Base-by-base conservation (phyloP, 2,113 vertebrate genomes). In the Halichoerus grypus region DNA sequence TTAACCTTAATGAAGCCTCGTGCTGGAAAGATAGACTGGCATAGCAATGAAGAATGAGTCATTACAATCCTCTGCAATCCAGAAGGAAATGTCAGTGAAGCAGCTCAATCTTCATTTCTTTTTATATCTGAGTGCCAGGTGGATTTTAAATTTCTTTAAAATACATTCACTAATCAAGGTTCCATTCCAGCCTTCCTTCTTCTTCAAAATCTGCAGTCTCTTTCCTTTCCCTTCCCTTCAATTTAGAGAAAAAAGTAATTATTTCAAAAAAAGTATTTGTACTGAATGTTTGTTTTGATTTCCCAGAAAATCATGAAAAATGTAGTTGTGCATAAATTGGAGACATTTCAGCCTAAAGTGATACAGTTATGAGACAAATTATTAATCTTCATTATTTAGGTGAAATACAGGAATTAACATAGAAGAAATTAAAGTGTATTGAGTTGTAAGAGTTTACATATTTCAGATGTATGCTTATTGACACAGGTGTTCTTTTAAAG, bases 1-100 rank as follows among this genome's bases (percentile, higher is more conserved):
- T 97, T 94, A 97, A 83, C 86, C 79, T 97, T 98, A 97, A 97
- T 95, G 97, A 98, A 98, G 96, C 76, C 72, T 97, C 46, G 90
- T 39, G n/a, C 77, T 19, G 88, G 95, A 89, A 86, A 97, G 85
- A 53, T 51, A 94, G 85, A 8, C 86, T 79, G 83, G 97, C 97
- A 97, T 92, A 91, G 89, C 94, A 95, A 88, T 94, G 92, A 97
- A 80, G 65, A 93, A 18, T 96, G 97, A 98, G 63, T 98, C 98
- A 94, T 86, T 36, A 9, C 76, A 33, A 53, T 88, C 65, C 67
- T 94, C 77, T 96, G 33, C 74, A 87, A 92, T 46, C 96, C 83
- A 92, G 95, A 97, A 96, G 0, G 2, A 98, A 97, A 98, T 85
- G 97, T 94, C 98, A 96, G 74, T 22, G 15, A 31, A 71, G 95